Evolutionary conservation across 30 jellyfish, hydroid and myxozoan species (phyloP), one percentile per base, ranked within the genome.

Genomic region (Phacellophora camtschatica): DNA sequence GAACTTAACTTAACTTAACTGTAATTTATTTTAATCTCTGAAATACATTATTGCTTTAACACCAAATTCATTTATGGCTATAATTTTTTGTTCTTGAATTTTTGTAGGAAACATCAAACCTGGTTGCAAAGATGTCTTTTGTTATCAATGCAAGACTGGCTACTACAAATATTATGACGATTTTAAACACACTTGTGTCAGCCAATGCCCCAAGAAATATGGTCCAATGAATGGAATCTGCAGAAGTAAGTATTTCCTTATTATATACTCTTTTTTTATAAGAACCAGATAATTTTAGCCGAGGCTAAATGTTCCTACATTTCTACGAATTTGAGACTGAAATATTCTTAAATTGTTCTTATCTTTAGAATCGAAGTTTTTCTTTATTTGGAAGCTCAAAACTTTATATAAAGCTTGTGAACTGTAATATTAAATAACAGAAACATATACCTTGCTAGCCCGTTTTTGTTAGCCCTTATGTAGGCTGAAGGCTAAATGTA

Each of bases 101-200:
- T 20, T 30, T 27, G 66, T 19, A 15, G 25, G 37, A 37, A 48
- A 46, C n/a, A 0, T 13, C 56, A 64, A 80, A 41, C 82, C 48
- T 20, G 91, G 91, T 5, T 80, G 91, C 68, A 77, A 39, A 4
- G 84, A 80, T 50, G n/a, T 43, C 11, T 23, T 65, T 11, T 80
- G 91, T 43, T 64, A 45, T 84, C 49, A 50, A 49, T 80, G 91
- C 33, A 65, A 19, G 33, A 50, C 39, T 4, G 91, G 91, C 18
- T 80, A 45, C 66, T 50, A 39, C 69, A 80, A 80, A 36, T 27
- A 39, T 30, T 43, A 45, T 16, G 89, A 77, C 27, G 22, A 34
- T 0, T 80, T 27, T 49, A 66, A 49, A 41, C 50, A 65, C 39
- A 49, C 34, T 16, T 80, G 91, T 50, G 83, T 80, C 48, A 32